phyloP scores from a whole-genome alignment of 2,797 vertebrate genomes.

The Echeneis naucrates region DNA sequence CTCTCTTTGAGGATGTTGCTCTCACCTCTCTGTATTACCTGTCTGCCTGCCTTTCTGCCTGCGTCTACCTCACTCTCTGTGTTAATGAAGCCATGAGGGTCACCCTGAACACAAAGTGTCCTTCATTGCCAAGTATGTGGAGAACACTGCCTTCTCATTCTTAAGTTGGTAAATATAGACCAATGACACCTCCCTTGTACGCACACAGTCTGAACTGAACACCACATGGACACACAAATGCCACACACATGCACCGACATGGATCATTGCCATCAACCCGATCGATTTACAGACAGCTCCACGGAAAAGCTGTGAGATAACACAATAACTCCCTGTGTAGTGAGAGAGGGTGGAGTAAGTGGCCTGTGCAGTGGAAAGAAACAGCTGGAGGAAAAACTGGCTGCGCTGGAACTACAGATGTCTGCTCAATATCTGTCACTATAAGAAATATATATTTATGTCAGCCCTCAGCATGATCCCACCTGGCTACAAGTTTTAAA shows the following conservation, averaged over 20 bases:
- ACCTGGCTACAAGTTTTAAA: conserved; percentile 24
- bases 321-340: conserved; percentile 52
- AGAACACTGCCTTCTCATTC: conserved; percentile 76
- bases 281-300: conserved; percentile 62
- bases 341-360: conserved; percentile 33
- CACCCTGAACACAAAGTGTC: conserved; percentile 74
- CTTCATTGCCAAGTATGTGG: conserved; percentile 78
- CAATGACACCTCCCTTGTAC: conserved; percentile 59
- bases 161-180: conserved; percentile 87
- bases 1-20: conserved; percentile 51
- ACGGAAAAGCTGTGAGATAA: conserved; percentile 47
- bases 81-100: conserved; percentile 58
- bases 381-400: conserved; percentile 64
- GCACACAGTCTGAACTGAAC: conserved; percentile 23
- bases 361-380: conserved; percentile 63
- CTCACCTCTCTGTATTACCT: conserved; percentile 51
- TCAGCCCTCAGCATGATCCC: conserved; percentile 7
- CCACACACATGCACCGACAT: conserved; percentile 30
- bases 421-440: conserved; percentile 39
- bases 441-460: conserved; percentile 39
- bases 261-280: conserved; percentile 53
- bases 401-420: conserved; percentile 16
- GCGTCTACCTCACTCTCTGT: conserved; percentile 24
- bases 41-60: conserved; percentile 25
- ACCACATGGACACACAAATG: conserved; percentile 21